Evolutionary conservation across 2,797 vertebrate genomes (phyloP).

Genomic region (Euthynnus affinis): DNA sequence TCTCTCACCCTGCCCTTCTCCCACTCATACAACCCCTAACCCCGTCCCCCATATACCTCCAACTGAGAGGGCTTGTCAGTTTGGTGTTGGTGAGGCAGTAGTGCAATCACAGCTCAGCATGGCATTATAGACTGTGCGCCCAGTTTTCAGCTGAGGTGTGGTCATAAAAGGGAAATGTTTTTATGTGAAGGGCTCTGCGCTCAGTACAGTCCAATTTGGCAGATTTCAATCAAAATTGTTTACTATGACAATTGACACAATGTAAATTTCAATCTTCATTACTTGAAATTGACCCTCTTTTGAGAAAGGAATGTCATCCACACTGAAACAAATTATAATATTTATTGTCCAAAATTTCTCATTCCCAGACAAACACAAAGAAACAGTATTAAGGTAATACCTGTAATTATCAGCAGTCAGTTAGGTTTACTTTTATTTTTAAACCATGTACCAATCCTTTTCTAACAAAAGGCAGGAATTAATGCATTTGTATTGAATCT

Average conservation of each 20-base stretch:
- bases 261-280: background rate
- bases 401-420: conserved; percentile 21
- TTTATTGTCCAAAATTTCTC: background rate
- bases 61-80: conserved; percentile 73
- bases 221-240: background rate
- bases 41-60: conserved; percentile 32
- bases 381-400: background rate
- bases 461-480: conserved; percentile 14
- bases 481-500: conserved; percentile 24
- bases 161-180: conserved; percentile 32
- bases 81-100: conserved; percentile 54
- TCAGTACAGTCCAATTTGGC: background rate
- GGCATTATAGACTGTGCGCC: conserved; percentile 19
- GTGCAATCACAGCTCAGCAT: conserved; percentile 53
- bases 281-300: background rate
- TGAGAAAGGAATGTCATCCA: conserved; percentile 4
- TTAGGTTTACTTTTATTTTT: conserved; percentile 41
- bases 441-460: conserved; percentile 18
- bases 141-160: conserved; percentile 25
- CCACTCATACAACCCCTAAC: conserved; percentile 13
- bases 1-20: conserved; percentile 41
- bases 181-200: conserved; percentile 5
- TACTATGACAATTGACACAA: background rate
- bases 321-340: background rate
- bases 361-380: conserved; percentile 2